Conservation (phyloP, 2,113 vertebrate genomes). For the Nipponia nippon region DNA sequence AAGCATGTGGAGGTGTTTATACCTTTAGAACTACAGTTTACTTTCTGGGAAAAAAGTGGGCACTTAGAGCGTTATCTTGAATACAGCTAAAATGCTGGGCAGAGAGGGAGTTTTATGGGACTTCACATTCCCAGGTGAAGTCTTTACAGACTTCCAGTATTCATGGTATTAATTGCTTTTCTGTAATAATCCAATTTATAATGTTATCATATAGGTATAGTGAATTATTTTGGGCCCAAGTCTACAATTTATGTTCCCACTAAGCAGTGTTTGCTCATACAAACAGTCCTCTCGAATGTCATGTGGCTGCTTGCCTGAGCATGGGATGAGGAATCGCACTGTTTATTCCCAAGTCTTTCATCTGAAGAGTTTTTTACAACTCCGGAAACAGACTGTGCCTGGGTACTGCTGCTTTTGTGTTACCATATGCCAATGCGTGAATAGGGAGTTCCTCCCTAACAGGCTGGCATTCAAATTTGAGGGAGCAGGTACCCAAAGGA, state of each 20-base stretch:
- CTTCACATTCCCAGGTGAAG: not conserved
- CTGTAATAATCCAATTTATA: not conserved
- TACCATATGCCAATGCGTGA: not conserved
- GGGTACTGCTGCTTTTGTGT: not conserved
- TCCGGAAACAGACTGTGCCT: not conserved
- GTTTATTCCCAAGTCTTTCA: not conserved
- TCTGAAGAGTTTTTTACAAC: not conserved
- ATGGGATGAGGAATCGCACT: not conserved
- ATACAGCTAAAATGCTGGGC: not conserved
- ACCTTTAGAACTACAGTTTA: not conserved
- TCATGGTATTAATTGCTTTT: not conserved
- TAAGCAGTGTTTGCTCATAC: not conserved
- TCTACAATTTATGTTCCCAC: not conserved
- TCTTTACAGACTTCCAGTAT: not conserved
- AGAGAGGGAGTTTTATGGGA: not conserved
- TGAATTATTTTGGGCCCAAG: not conserved
- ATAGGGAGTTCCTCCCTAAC: not conserved
- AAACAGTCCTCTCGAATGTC: not conserved
- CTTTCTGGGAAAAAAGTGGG: not conserved
- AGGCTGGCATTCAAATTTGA: not conserved
- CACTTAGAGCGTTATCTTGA: not conserved
- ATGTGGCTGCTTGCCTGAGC: not conserved
- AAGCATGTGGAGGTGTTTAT: not conserved
- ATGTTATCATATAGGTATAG: not conserved
- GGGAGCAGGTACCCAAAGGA: not conserved